Percentiles rank a stretch among this genome's conserved stretches.
Evolutionary conservation across 2,797 vertebrate species (phyloP).

Genomic region (Chiloscyllium punctatum): DNA sequence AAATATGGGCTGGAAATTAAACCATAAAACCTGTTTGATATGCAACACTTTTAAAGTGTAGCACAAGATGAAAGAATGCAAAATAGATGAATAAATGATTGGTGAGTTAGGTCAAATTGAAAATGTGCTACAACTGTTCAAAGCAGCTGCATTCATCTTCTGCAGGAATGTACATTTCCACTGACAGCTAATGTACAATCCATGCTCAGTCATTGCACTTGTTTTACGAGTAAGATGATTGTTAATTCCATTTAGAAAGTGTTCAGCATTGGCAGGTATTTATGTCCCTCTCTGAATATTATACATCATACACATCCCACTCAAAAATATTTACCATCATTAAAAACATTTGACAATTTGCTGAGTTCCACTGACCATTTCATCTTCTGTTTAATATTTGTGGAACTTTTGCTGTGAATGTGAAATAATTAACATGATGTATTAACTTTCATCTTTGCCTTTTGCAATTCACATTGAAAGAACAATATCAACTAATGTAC

Average conservation of each 20-base stretch:
- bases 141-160: not conserved
- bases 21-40: not conserved
- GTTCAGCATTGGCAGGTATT: not conserved
- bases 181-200: conserved; percentile 13
- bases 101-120: not conserved
- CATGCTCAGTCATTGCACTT: not conserved
- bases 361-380: not conserved
- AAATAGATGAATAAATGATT: not conserved
- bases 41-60: not conserved
- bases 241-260: not conserved
- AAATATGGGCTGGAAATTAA: not conserved
- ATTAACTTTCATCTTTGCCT: not conserved
- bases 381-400: not conserved
- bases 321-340: not conserved
- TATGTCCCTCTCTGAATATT: not conserved
- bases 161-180: not conserved
- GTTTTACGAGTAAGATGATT: not conserved
- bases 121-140: not conserved
- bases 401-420: not conserved
- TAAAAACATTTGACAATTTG: not conserved
- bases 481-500: not conserved
- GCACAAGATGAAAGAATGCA: not conserved
- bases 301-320: not conserved
- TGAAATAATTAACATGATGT: not conserved
- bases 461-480: not conserved